Evolutionary conservation across 2,888 invertebrate genomes (phyloP).

Genomic region (Tenodera sinensis): DNA sequence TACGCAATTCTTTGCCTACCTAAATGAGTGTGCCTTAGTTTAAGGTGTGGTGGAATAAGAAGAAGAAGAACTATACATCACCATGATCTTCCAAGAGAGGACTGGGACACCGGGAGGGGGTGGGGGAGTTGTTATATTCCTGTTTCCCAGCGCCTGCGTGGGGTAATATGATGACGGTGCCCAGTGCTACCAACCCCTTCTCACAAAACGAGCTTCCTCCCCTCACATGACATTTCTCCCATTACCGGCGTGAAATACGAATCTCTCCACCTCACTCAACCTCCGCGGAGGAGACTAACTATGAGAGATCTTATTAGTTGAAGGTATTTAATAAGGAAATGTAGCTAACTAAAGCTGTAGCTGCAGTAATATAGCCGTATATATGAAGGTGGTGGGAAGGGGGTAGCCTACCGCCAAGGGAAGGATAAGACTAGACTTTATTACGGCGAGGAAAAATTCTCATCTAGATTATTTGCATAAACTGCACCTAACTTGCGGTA

Average conservation of each 20-base stretch:
- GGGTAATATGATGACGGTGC: neutral
- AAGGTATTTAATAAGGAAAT: slow-evolving; percentile 48
- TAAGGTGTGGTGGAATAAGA: neutral
- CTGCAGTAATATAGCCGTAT: slow-evolving; percentile 31
- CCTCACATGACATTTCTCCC: slow-evolving; percentile 26
- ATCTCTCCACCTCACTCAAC: slow-evolving; percentile 28
- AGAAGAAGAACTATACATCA: slow-evolving; percentile 6
- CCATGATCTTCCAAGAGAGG: neutral
- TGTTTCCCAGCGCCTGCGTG: neutral
- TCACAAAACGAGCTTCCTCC: slow-evolving; percentile 12
- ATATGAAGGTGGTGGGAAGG: slow-evolving; percentile 11
- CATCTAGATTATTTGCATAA: slow-evolving; percentile 51
- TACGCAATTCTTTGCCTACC: neutral
- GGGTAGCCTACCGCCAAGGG: slow-evolving; percentile 11
- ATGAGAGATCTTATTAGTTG: slow-evolving; percentile 45
- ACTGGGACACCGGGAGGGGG: neutral
- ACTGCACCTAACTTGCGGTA: slow-evolving; percentile 44
- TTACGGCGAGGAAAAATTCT: slow-evolving; percentile 46
- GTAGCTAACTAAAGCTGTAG: slow-evolving; percentile 41
- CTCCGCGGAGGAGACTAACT: slow-evolving; percentile 21
- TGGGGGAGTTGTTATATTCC: neutral
- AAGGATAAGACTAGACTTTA: slow-evolving; percentile 46
- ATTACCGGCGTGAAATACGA: slow-evolving; percentile 31
- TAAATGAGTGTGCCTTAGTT: neutral
- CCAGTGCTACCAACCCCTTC: slow-evolving; percentile 5